These are phyloP conservation scores for Opisthocomus hoazin DNA, from an alignment of 2,113 vertebrate genomes.

Conservation along the genomic window DNA sequence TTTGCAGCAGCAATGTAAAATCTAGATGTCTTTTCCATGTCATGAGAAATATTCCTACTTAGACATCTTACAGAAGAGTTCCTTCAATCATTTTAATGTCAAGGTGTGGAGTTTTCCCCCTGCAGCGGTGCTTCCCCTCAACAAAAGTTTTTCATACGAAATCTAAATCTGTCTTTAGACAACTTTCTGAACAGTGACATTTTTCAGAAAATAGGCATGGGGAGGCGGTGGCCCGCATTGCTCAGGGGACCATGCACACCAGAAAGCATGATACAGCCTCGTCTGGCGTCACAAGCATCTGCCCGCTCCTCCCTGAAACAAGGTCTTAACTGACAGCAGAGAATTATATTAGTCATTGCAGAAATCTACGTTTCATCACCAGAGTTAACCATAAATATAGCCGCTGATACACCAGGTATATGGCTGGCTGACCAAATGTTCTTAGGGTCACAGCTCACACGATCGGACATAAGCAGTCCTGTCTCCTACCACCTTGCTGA, in stretches of 20 bases:
- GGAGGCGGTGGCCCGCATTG: background rate
- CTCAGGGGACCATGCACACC: background rate
- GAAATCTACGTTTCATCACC: background rate
- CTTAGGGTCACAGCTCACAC: background rate
- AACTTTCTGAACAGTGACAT: background rate
- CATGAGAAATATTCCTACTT: background rate
- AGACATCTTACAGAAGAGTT: background rate
- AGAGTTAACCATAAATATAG: background rate
- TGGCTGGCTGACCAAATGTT: background rate
- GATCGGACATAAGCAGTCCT: background rate
- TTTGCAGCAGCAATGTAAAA: background rate
- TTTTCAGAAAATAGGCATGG: background rate
- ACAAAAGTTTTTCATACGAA: background rate
- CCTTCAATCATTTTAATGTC: background rate
- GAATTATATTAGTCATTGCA: background rate
- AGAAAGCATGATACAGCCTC: background rate
- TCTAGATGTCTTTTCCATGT: background rate
- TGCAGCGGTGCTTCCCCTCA: background rate
- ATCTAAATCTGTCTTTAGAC: background rate
- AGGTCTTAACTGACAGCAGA: background rate
- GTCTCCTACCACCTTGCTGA: background rate
- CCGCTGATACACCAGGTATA: background rate
- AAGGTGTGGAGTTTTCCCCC: background rate
- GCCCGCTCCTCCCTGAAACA: background rate
- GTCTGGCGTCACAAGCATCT: background rate